These are phyloP conservation scores for Sinosuthora webbiana DNA, from an alignment of 2,113 vertebrate genomes.

Conservation along the genomic window DNA sequence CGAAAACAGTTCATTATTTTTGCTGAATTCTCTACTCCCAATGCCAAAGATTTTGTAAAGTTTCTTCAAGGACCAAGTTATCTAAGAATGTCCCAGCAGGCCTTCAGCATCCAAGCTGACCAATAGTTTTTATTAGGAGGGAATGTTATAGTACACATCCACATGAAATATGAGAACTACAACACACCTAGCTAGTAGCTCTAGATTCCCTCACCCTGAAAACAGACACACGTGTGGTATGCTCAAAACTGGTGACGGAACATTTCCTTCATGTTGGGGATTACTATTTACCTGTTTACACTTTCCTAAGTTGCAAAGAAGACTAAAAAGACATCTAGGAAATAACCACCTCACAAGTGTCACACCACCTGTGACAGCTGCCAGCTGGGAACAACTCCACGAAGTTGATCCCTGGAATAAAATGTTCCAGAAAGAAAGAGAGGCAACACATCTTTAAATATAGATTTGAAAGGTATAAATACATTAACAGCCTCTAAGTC, in stretches of 20 bases:
- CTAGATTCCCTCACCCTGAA: neutral
- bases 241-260: neutral
- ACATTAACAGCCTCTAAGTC: neutral
- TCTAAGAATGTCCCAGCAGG: neutral
- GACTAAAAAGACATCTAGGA: neutral
- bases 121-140: neutral
- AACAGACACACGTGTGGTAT: neutral
- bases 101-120: neutral
- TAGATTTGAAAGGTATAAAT: conserved; percentile 32
- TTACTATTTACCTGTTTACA: neutral
- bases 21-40: neutral
- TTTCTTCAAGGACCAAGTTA: neutral
- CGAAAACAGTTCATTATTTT: neutral
- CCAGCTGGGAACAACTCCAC: neutral
- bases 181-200: neutral
- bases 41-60: neutral
- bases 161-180: neutral
- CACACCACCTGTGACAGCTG: neutral
- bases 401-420: neutral
- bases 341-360: neutral
- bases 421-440: conserved; percentile 4
- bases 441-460: neutral
- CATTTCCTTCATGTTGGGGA: neutral
- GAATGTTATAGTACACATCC: neutral
- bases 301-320: neutral